Evolutionary conservation across 2,113 vertebrate species (phyloP), one percentile per base, ranked within the genome.

Genomic region (Seriola aureovittata): DNA sequence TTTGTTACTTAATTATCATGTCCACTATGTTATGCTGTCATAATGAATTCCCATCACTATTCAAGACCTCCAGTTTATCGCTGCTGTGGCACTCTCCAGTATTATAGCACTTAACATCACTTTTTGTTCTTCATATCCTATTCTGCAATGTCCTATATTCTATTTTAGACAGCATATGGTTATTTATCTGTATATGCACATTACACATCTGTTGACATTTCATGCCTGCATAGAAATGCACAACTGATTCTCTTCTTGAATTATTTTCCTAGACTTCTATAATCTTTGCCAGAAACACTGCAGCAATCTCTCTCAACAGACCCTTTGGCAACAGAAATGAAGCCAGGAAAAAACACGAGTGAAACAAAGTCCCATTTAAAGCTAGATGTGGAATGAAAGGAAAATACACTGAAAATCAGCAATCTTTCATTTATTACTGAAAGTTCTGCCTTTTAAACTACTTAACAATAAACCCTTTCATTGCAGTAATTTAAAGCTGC

Each of bases 291-390:
- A 64, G 8, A 70, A 73, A 69, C 48, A 34, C 17, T 25, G 6
- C 42, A 62, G 21, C 21, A 63, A n/a, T 80, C 50, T 70, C 48
- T 57, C 25, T 23, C 32, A 63, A 50, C 44, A 70, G 7, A 52
- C n/a, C 23, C n/a, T 19, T 40, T 29, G 3, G 6, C 3, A 46
- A 10, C 14, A 62, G 36, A 23, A 64, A 66, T 57, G 4, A 34
- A 75, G 14, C 21, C 19, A 44, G 52, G 10, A 10, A 67, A 29
- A 76, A 76, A 66, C 17, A 55, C 3, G 36, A 67, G n/a, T 50
- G 32, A 32, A 66, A 52, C 32, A 34, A 67, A 70, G 58, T 4
- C 16, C 29, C 1, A 38, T 42, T 52, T 19, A 48, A 32, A 64
- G 2, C 4, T 38, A 23, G n/a, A 17, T 54, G 60, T 57, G 17